Conservation (phyloP, 1,140 invertebrate species). For the Neotoxoptera formosana region DNA sequence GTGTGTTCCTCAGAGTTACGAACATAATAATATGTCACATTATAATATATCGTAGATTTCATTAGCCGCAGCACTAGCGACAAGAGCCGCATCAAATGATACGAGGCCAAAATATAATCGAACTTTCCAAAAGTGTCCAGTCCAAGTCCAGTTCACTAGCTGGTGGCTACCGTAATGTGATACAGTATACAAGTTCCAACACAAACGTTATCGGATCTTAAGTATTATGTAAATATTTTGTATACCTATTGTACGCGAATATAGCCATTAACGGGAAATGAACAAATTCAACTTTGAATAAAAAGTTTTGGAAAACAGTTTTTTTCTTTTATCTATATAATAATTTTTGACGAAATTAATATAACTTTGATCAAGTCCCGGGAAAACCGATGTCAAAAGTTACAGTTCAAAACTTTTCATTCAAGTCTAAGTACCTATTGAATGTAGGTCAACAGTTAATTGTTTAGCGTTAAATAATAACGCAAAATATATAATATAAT, state of each 20-base stretch:
- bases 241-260: neutral
- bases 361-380: neutral
- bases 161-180: neutral
- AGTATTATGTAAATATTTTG: neutral
- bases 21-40: neutral
- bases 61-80: neutral
- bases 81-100: neutral
- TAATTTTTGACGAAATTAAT: neutral
- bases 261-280: neutral
- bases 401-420: slow-evolving; percentile 1
- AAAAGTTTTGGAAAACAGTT: neutral
- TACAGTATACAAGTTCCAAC: neutral
- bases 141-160: neutral
- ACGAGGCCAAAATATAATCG: neutral
- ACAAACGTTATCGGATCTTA: neutral
- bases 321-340: neutral
- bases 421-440: neutral
- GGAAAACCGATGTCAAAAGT: neutral
- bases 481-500: neutral
- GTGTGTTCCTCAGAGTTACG: neutral
- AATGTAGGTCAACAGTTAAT: neutral
- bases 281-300: neutral
- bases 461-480: neutral
- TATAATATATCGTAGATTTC: neutral
- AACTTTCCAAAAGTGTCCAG: neutral